A percentile compares a stretch with the other conserved stretches of the same genome.
phyloP scores from a whole-genome alignment of 2,797 vertebrate species.

The Neoniphon sammara region DNA sequence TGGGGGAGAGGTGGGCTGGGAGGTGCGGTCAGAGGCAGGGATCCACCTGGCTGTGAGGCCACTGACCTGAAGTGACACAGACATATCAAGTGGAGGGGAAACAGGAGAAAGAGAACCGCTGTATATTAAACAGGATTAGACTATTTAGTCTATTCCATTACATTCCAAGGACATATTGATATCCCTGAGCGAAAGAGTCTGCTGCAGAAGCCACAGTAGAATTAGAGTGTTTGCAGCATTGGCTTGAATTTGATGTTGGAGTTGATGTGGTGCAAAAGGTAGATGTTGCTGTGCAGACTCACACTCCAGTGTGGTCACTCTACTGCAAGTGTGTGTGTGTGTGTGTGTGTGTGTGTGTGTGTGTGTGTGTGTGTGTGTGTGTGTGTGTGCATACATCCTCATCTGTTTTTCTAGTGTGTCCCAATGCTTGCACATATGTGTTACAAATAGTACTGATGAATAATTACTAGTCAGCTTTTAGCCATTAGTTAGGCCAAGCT shows the following conservation, averaged over 20 bases:
- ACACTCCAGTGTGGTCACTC: background rate
- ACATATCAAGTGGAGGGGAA: slow-evolving; percentile 59
- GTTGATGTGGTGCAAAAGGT: background rate
- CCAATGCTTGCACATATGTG: background rate
- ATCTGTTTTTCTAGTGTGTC: background rate
- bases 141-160: slow-evolving; percentile 74
- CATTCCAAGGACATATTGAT: slow-evolving; percentile 70
- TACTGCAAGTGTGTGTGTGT: background rate
- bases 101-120: slow-evolving; percentile 36
- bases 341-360: background rate
- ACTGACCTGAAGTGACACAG: slow-evolving; percentile 43
- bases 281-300: background rate
- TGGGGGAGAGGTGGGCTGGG: background rate
- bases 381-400: too few relatives aligned
- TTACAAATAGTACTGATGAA: background rate
- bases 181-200: slow-evolving; percentile 36
- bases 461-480: background rate
- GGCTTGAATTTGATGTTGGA: background rate
- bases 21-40: slow-evolving; percentile 25
- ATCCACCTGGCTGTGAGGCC: slow-evolving; percentile 44
- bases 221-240: slow-evolving; percentile 17
- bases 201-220: slow-evolving; percentile 43
- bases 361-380: background rate
- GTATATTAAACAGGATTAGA: slow-evolving; percentile 62
- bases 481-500: background rate